Percentiles rank a stretch among this genome's conserved stretches.
Conservation (phyloP, 2,888 invertebrate genomes). For the Sphaerophoria rueppellii region DNA sequence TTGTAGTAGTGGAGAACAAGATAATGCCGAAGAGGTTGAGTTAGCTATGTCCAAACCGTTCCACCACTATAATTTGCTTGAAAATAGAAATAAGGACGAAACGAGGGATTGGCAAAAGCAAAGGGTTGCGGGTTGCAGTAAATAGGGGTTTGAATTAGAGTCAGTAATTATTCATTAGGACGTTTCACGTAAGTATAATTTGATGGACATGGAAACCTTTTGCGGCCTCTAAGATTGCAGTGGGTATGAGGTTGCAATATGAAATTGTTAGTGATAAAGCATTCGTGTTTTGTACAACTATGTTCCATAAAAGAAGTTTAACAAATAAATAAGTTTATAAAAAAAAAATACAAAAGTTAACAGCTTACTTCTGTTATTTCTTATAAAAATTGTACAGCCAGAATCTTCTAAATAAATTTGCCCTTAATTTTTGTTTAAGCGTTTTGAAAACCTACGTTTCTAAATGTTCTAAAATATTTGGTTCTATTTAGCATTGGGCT, state of each 20-base stretch:
- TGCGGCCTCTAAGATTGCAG: conserved; percentile 44
- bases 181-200: conserved; percentile 72
- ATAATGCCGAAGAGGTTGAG: conserved; percentile 66
- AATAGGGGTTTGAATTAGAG: conserved; percentile 55
- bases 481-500: too few relatives aligned
- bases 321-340: neutral
- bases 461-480: too few relatives aligned
- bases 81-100: conserved; percentile 49
- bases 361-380: neutral
- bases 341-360: neutral
- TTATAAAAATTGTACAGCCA: too few relatives aligned
- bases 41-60: conserved; percentile 45
- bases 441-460: too few relatives aligned
- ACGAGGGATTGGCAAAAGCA: conserved; percentile 38
- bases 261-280: neutral
- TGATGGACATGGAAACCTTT: conserved; percentile 72
- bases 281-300: neutral
- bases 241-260: conserved; percentile 7
- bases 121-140: neutral
- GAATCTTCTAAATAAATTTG: too few relatives aligned
- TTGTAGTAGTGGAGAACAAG: conserved; percentile 48
- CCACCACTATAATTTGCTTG: conserved; percentile 40
- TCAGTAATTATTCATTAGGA: conserved; percentile 74
- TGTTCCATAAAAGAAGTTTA: neutral
- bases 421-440: too few relatives aligned